A percentile compares a stretch with the other conserved stretches of the same genome.
Evolutionary conservation across 2,888 invertebrate genomes (phyloP).

Genomic region (Rhagonycha lutea): DNA sequence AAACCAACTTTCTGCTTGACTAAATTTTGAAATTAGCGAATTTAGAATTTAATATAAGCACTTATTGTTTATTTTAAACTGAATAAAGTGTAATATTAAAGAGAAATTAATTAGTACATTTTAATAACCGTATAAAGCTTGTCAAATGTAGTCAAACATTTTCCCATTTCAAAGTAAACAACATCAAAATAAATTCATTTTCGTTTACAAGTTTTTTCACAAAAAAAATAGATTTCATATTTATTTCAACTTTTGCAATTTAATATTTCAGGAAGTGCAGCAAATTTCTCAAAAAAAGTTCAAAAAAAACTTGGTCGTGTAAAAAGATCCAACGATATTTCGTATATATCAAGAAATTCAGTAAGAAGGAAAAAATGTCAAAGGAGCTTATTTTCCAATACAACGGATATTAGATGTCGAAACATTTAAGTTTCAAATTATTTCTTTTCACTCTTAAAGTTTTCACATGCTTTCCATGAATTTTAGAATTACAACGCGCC

Average conservation of each 20-base stretch:
- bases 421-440: conserved; percentile 31
- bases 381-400: conserved; percentile 24
- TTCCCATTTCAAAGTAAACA: background rate
- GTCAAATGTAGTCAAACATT: background rate
- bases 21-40: conserved; percentile 21
- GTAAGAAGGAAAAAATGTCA: conserved; percentile 18
- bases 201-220: background rate
- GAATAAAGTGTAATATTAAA: background rate
- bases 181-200: background rate
- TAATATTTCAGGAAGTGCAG: conserved; percentile 22
- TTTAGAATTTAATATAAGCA: conserved; percentile 23
- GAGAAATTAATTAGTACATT: background rate
- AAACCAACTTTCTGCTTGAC: conserved; percentile 14
- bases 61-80: conserved; percentile 16
- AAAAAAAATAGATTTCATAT: conserved; percentile 20
- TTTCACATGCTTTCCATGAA: background rate
- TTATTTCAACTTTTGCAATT: conserved; percentile 21
- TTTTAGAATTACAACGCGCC: background rate
- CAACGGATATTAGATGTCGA: conserved; percentile 29
- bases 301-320: conserved; percentile 13
- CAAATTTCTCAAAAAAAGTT: conserved; percentile 20
- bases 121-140: background rate
- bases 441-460: conserved; percentile 5
- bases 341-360: background rate
- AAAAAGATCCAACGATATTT: background rate